Percentiles rank a stretch among this genome's conserved stretches.
phyloP scores from a whole-genome alignment of 2,888 invertebrate species.

The Lomographa bimaculata region DNA sequence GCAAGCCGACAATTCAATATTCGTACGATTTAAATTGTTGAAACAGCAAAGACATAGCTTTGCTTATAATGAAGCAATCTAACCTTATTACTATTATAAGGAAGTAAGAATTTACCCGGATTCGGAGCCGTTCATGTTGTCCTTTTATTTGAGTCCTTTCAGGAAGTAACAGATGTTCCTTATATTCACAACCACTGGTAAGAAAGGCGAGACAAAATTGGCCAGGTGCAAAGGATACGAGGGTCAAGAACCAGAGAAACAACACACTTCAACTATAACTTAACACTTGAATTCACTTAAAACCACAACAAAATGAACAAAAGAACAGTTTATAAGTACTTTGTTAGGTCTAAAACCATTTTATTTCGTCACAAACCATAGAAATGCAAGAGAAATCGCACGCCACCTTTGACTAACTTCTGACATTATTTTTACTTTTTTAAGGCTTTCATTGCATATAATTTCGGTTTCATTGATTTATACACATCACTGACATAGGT shows the following conservation, averaged over 20 bases:
- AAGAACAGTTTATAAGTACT: conserved; percentile 60
- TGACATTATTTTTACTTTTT: conserved; percentile 71
- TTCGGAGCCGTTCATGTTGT: conserved; percentile 90
- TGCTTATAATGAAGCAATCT: conserved; percentile 7
- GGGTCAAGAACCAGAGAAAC: conserved; percentile 51
- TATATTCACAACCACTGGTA: conserved; percentile 48
- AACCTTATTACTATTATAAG: conserved; percentile 15
- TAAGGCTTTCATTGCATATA: conserved; percentile 44
- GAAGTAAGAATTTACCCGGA: conserved; percentile 85
- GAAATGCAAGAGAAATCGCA: conserved; percentile 80
- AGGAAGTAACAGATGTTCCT: conserved; percentile 46
- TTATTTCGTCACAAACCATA: conserved; percentile 78
- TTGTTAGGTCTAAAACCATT: conserved; percentile 62
- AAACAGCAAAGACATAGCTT: no score
- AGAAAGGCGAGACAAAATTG: conserved; percentile 42
- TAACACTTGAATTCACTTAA: conserved; percentile 65
- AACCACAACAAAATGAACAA: conserved; percentile 63
- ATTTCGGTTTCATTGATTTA: conserved; percentile 37
- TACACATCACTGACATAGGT: conserved; percentile 50
- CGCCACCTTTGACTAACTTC: conserved; percentile 72
- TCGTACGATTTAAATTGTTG: no score
- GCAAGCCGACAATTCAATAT: no score
- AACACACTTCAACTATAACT: conserved; percentile 53
- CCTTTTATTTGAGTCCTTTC: conserved; percentile 41
- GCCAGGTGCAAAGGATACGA: conserved; percentile 56